A percentile compares a stretch with the other conserved stretches of the same genome.
phyloP scores from a whole-genome alignment of 37 sponge, comb jelly and placozoan species.

The Petrosia ficiformis region DNA sequence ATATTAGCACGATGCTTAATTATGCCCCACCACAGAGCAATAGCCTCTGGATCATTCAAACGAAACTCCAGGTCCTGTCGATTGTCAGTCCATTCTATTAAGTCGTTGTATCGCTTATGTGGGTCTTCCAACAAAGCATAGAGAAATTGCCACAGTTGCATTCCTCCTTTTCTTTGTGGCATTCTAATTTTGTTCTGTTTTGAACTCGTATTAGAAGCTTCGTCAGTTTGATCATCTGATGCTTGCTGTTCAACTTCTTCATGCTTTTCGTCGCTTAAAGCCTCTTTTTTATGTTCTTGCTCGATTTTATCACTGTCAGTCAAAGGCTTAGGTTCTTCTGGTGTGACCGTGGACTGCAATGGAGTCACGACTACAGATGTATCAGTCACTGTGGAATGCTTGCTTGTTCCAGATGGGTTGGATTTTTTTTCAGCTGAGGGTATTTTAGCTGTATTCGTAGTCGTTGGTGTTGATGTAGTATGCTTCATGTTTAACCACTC shows the following conservation, averaged over 20 bases:
- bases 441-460: too few relatives aligned
- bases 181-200: conserved; percentile 11
- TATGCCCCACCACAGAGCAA: conserved; percentile 89
- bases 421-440: too few relatives aligned
- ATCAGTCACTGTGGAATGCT: too few relatives aligned
- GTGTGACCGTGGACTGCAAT: too few relatives aligned
- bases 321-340: too few relatives aligned
- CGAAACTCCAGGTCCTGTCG: conserved; percentile 56
- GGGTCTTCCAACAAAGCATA: conserved; percentile 67
- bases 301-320: not conserved
- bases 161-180: conserved; percentile 74
- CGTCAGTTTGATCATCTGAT: not conserved
- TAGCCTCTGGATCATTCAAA: conserved; percentile 78
- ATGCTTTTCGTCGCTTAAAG: not conserved
- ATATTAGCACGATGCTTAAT: conserved; percentile 81
- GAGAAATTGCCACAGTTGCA: conserved; percentile 89
- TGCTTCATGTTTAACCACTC: too few relatives aligned
- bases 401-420: too few relatives aligned
- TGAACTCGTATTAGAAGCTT: not conserved
- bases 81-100: conserved; percentile 74
- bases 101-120: conserved; percentile 30
- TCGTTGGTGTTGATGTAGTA: too few relatives aligned
- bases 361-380: too few relatives aligned
- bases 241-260: not conserved
- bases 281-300: not conserved